Percentiles rank a stretch among this genome's conserved stretches.
phyloP scores from a whole-genome alignment of 2,797 vertebrate species.

The Malurus leucopterus region DNA sequence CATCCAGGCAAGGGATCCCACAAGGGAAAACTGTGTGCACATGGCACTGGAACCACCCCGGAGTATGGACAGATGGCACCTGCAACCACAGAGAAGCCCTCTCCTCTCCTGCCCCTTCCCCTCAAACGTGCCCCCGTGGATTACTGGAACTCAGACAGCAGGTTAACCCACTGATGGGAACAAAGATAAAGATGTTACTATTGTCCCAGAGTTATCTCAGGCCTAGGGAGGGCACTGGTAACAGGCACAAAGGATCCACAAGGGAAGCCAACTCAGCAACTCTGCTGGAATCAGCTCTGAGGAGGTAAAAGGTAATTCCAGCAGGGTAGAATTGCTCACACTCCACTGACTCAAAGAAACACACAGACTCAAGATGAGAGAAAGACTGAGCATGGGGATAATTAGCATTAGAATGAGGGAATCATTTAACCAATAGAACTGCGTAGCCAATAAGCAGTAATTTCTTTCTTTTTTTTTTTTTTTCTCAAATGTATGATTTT shows the following conservation, averaged over 20 bases:
- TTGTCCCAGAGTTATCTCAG: background rate
- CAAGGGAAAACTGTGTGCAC: background rate
- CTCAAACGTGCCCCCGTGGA: background rate
- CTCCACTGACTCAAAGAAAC: background rate
- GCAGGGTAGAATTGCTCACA: background rate
- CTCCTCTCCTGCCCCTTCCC: background rate
- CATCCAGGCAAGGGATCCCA: background rate
- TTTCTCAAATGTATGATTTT: background rate
- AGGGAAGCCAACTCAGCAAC: background rate
- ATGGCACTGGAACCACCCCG: background rate
- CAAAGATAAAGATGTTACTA: background rate
- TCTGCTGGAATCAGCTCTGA: background rate
- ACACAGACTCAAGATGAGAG: too few relatives aligned
- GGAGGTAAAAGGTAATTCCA: background rate
- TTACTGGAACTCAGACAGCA: background rate
- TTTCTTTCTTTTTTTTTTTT: background rate
- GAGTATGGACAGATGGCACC: background rate
- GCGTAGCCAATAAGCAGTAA: background rate
- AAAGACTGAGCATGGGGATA: background rate
- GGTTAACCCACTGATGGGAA: background rate
- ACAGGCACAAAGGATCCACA: background rate
- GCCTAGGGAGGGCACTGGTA: background rate
- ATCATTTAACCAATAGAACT: background rate
- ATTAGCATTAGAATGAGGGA: background rate
- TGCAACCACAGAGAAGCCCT: background rate